Base-by-base conservation (phyloP, 2,113 vertebrate species). In the Beaufortia kweichowensis region DNA sequence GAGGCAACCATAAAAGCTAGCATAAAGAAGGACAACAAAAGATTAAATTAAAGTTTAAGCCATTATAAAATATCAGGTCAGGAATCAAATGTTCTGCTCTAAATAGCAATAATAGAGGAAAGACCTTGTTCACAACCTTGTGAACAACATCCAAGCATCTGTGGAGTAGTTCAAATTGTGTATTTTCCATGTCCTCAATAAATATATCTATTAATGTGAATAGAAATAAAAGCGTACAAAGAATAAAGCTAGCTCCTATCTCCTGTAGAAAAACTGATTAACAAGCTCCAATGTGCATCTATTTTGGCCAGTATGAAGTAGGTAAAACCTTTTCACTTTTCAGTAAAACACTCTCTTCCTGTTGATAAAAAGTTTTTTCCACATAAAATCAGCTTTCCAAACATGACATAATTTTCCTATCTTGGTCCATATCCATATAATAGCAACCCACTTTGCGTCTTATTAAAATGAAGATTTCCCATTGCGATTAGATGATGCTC, bases 401-500 rank as follows among this genome's bases (percentile, higher is more conserved):
- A 53, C 48, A 53, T 21, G 48, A 53, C 48, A 50, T 21, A 5
- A 21, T 53, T 53, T 15, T 21, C 48, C 2, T 19, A 21, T 53
- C 48, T n/a, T 21, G n/a, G n/a, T 19, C 48, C 48, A 50, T 50
- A 50, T 14, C 3, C 11, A 46, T 14, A 46, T 14, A 46, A 14
- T 21, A 53, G 48, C 21, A 50, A 50, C 17, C 19, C 3, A 24
- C 53, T 71, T 71, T 28, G 23, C 14, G 59, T 71, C 15, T 57
- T 59, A 41, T 14, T 41, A 15, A 33, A 31, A 41, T 39, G 23
- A 71, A 59, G 67, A 35, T 21, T 28, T 29, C 75, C 63, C 15
- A 60, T 69, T 33, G 53, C 1, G 29, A 48, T 77, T 77, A 46
- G 12, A 31, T 55, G 35, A 69, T 59, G 64, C 64, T 59, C 26